These are phyloP conservation scores for Ischnus inquisitorius DNA, from an alignment of 2,888 invertebrate genomes.

Conservation along the genomic window DNA sequence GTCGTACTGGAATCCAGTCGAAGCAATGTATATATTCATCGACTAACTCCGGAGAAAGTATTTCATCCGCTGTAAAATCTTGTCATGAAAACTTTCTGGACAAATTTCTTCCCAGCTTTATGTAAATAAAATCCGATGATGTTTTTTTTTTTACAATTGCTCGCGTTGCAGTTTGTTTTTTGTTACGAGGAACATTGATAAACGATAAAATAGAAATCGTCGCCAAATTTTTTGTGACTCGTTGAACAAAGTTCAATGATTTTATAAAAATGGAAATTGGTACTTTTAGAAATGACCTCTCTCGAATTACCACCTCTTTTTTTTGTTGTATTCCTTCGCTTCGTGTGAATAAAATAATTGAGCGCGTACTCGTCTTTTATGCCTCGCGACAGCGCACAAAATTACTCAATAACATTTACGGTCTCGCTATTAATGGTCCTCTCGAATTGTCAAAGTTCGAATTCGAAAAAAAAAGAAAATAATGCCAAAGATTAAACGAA, in stretches of 20 bases:
- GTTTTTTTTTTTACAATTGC: background rate
- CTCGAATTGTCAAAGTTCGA: conserved; percentile 66
- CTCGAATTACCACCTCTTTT: conserved; percentile 7
- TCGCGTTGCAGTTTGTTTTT: no score
- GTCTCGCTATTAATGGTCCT: conserved; percentile 64
- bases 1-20: conserved; percentile 74
- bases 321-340: background rate
- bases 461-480: conserved; percentile 33
- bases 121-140: conserved; percentile 48
- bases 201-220: background rate
- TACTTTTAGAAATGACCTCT: conserved; percentile 29
- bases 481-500: conserved; percentile 49
- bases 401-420: conserved; percentile 55
- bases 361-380: conserved; percentile 8
- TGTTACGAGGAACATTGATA: no score
- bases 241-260: conserved; percentile 14
- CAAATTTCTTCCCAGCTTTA: conserved; percentile 42
- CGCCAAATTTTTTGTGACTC: background rate
- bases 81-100: conserved; percentile 60
- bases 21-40: conserved; percentile 21
- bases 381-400: conserved; percentile 15
- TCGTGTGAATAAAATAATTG: background rate
- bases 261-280: conserved; percentile 23
- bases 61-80: conserved; percentile 35
- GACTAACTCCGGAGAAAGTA: no score